Conservation (phyloP, 1,140 invertebrate genomes). For the Eueides isabella region DNA sequence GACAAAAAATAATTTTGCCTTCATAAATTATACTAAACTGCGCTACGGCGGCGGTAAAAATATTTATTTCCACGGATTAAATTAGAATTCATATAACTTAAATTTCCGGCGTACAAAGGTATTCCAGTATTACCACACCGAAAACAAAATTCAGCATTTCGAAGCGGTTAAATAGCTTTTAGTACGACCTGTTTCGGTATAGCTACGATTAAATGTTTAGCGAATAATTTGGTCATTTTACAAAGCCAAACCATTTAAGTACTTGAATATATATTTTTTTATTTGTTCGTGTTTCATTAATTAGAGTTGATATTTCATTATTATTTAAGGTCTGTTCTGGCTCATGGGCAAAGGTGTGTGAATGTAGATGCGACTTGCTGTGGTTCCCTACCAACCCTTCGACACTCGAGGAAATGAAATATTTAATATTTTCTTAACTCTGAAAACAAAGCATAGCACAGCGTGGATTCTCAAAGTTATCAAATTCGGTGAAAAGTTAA, state of each 20-base stretch:
- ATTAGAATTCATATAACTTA: constrained; percentile 4
- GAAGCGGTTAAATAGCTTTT: neutral
- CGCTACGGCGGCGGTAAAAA: neutral
- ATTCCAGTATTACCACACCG: neutral
- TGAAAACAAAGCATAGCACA: no score
- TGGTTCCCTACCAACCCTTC: no score
- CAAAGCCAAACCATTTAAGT: neutral
- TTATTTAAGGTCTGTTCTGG: no score
- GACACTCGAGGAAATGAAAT: no score
- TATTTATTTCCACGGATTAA: constrained; percentile 2
- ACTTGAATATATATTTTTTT: neutral
- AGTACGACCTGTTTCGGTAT: neutral
- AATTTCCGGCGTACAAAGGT: neutral
- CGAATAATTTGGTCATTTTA: neutral
- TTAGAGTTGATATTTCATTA: no score
- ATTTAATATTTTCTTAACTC: no score
- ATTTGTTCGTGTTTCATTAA: no score
- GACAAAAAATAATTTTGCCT: neutral
- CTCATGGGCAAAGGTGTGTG: no score
- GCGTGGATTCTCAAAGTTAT: no score
- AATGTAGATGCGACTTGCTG: no score
- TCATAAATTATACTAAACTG: neutral
- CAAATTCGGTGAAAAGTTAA: no score
- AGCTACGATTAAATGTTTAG: neutral
- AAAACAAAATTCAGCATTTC: constrained; percentile 10